Evolutionary conservation across 1,140 invertebrate species (phyloP), one percentile per base, ranked within the genome.

Genomic region (Psix sp.): DNA sequence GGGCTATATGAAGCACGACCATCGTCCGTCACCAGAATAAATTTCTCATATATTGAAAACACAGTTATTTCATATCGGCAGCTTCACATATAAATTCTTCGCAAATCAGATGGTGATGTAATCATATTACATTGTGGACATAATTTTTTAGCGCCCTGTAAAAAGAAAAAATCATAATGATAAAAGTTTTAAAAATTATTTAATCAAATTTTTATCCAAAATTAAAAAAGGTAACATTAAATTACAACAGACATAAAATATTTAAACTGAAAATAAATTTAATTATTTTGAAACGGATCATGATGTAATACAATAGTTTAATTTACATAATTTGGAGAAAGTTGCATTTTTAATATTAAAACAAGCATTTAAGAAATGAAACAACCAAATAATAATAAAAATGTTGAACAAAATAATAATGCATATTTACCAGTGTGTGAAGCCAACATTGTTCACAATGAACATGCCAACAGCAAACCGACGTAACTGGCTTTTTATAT

Each of bases 91-190:
- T 95, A 97, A 82, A 98, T 96, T 77, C 93, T 90, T 67, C 96
- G 89, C 45, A 98, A 87, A 88, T 97, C 95, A 63, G 92, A 89
- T 13, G 95, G 92, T 2, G 95, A 94, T 24, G 96, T 97, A 72
- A 97, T 97, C 87, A 95, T 94, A 88, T 97, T 97, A 85, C 96
- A 97, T 81, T 97, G 96, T 0, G 96, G 96, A 86, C 96, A 98
- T 15, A 97, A 89, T 80, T 97, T 97, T 88, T 97, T 96, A 0
- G 94, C 93, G 20, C 94, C 93, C 91, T 93, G 86, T 11, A 88
- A 88, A 66, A 54, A 65, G 60, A 36, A 3, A 2, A 3, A 29
- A 29, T 10, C 21, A 29, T 1, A 29, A n/a, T n/a, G n/a, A n/a
- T n/a, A n/a, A n/a, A n/a, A n/a, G n/a, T n/a, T n/a, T n/a, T n/a